Percentiles rank a stretch among this genome's conserved stretches.
phyloP scores from a whole-genome alignment of 2,888 invertebrate species.

The Thymelicus sylvestris region DNA sequence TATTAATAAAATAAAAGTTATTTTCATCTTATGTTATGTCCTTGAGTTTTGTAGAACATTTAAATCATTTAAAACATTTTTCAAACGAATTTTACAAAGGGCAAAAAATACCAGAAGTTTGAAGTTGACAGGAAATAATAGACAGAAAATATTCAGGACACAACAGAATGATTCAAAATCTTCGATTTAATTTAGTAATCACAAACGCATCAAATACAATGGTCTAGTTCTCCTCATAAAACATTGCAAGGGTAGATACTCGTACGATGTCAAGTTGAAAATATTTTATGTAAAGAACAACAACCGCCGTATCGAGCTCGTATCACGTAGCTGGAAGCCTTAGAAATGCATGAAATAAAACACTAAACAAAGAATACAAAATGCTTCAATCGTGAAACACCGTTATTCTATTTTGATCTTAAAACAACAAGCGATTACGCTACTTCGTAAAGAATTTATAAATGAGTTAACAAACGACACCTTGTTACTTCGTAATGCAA shows the following conservation, averaged over 20 bases:
- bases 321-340: slow-evolving; percentile 67
- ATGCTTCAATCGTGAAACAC: slow-evolving; percentile 68
- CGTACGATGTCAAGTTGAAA: slow-evolving; percentile 68
- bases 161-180: background rate
- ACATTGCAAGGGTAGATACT: slow-evolving; percentile 51
- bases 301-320: slow-evolving; percentile 54
- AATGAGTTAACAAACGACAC: background rate
- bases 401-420: slow-evolving; percentile 38
- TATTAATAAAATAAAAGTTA: too few relatives aligned
- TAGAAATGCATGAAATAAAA: slow-evolving; percentile 74
- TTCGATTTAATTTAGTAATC: background rate
- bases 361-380: slow-evolving; percentile 69
- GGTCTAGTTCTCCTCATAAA: background rate
- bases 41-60: too few relatives aligned
- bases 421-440: background rate
- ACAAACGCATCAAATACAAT: background rate
- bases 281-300: slow-evolving; percentile 70
- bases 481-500: background rate
- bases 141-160: background rate
- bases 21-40: too few relatives aligned
- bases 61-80: too few relatives aligned
- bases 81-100: too few relatives aligned
- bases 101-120: too few relatives aligned
- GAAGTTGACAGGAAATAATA: too few relatives aligned
- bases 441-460: background rate